Evolutionary conservation across 1,140 invertebrate species (phyloP).

Genomic region (Pogonomyrmex barbatus): DNA sequence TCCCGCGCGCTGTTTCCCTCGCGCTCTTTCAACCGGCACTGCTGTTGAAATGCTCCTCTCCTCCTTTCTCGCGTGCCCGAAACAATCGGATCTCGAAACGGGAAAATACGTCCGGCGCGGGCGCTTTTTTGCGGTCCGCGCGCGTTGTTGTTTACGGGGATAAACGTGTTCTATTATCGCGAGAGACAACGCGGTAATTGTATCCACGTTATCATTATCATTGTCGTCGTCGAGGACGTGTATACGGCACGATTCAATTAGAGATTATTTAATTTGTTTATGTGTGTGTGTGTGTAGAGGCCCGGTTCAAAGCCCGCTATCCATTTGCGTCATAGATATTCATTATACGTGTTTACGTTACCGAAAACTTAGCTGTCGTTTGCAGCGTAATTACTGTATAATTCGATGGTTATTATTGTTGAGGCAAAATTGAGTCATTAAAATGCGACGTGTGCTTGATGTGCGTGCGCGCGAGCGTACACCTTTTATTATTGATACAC

Average conservation of each 20-base stretch:
- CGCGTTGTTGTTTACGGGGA: slow-evolving; percentile 25
- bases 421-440: slow-evolving; percentile 14
- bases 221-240: background rate
- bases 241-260: slow-evolving; percentile 18
- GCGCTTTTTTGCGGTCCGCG: background rate
- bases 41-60: background rate
- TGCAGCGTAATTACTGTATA: background rate
- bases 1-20: slow-evolving; percentile 26
- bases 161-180: slow-evolving; percentile 6
- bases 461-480: no score
- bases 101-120: slow-evolving; percentile 10
- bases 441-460: background rate
- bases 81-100: slow-evolving; percentile 43
- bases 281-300: background rate
- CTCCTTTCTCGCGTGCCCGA: background rate
- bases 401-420: slow-evolving; percentile 19
- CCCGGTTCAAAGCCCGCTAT: background rate
- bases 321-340: slow-evolving; percentile 1
- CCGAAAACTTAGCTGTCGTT: slow-evolving; percentile 2
- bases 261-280: slow-evolving; percentile 37
- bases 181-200: slow-evolving; percentile 3
- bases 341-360: background rate
- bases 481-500: slow-evolving; percentile 20
- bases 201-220: background rate
- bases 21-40: background rate